Percentiles rank a stretch among this genome's conserved stretches.
phyloP scores from a whole-genome alignment of 30 jellyfish, hydroid and myxozoan species.

The Hydractinia symbiolongicarpus region DNA sequence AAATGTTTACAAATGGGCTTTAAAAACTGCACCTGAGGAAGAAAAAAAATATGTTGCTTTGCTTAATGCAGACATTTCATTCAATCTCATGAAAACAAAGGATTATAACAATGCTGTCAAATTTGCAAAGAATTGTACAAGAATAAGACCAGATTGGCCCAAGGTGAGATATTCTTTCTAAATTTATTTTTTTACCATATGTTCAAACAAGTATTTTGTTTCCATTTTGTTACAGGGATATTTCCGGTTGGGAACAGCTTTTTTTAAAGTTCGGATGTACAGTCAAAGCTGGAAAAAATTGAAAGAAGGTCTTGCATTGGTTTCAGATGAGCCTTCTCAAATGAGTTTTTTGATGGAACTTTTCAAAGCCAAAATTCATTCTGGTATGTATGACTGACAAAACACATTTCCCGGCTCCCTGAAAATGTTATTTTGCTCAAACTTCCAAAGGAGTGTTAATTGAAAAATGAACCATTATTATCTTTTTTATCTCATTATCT shows the following conservation, averaged over 20 bases:
- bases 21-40: not conserved
- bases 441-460: too few species aligned
- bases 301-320: not conserved
- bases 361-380: not conserved
- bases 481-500: too few species aligned
- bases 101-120: not conserved
- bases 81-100: not conserved
- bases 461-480: too few species aligned
- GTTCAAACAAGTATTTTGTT: not conserved
- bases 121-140: not conserved
- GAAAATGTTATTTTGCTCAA: too few species aligned
- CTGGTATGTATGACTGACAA: not conserved
- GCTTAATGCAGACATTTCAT: not conserved
- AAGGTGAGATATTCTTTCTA: not conserved
- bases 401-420: too few species aligned
- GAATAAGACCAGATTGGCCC: not conserved
- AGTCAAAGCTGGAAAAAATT: not conserved
- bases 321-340: not conserved
- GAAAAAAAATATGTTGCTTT: not conserved
- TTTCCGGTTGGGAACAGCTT: not conserved
- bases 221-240: constrained; percentile 5
- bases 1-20: constrained; percentile 1
- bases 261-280: not conserved
- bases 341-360: not conserved
- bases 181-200: not conserved